Percentiles rank a stretch among this genome's conserved stretches.
Conservation (phyloP, 1,140 invertebrate genomes). For the Aricia agestis region DNA sequence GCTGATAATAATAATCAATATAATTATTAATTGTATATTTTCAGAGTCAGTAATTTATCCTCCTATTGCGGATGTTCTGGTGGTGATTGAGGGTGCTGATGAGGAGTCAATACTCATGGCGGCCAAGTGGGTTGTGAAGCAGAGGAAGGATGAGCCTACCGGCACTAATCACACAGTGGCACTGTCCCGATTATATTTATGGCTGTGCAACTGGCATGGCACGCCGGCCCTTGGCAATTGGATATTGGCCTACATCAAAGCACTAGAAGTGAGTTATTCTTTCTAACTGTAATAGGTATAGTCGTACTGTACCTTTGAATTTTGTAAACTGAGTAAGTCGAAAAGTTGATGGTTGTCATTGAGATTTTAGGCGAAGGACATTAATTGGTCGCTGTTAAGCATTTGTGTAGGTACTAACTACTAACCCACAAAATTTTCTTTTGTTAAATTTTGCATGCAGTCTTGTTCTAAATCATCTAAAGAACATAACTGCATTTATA, state of each 20-base stretch:
- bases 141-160: slow-evolving; percentile 42
- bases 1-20: no score
- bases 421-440: no score
- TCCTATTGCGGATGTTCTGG: slow-evolving; percentile 47
- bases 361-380: no score
- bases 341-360: no score
- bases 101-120: slow-evolving; percentile 36
- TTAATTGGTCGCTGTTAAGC: no score
- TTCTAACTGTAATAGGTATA: no score
- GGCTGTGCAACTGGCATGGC: slow-evolving; percentile 56
- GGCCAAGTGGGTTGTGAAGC: slow-evolving; percentile 53
- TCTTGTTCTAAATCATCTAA: no score
- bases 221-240: slow-evolving; percentile 51
- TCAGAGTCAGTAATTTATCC: slow-evolving; percentile 51
- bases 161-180: slow-evolving; percentile 43
- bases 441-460: no score
- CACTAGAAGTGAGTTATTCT: slow-evolving; percentile 44
- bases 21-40: slow-evolving; percentile 8
- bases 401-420: no score
- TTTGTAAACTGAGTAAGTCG: no score
- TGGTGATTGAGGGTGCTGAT: slow-evolving; percentile 45
- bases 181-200: slow-evolving; percentile 53
- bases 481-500: no score
- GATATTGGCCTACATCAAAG: slow-evolving; percentile 55
- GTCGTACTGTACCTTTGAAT: no score